Conservation (phyloP, 2,113 vertebrate species). For the Circaetus gallicus region DNA sequence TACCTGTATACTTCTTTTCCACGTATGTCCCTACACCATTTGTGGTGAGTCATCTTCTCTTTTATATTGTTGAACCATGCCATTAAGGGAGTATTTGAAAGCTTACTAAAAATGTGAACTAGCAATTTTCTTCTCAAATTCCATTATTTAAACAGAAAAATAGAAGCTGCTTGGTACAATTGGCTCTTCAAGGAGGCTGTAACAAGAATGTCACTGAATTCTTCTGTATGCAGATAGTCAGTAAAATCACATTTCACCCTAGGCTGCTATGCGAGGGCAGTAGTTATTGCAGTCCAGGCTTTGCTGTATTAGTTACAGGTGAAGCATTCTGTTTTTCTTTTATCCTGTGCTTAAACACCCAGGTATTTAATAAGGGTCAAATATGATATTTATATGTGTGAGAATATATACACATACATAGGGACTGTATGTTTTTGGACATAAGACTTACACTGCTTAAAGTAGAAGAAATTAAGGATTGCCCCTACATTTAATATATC, state of each 20-base stretch:
- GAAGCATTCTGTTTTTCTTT: background rate
- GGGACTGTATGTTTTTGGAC: background rate
- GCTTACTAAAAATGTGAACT: background rate
- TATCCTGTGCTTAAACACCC: background rate
- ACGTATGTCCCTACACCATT: conserved; percentile 91
- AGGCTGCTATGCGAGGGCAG: rapidly evolving
- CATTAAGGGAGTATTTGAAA: background rate
- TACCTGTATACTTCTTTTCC: conserved; percentile 90
- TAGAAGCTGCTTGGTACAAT: background rate
- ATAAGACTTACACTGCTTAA: background rate
- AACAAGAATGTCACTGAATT: background rate
- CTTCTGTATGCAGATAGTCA: too few species aligned
- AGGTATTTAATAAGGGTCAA: too few species aligned
- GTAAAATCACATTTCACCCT: background rate
- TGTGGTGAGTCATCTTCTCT: conserved; percentile 81
- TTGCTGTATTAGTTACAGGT: background rate
- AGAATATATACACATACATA: background rate
- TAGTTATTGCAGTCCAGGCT: background rate
- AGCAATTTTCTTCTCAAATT: background rate
- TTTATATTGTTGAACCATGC: background rate
- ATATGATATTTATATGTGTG: background rate
- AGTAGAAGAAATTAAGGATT: background rate
- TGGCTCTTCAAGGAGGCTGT: background rate
- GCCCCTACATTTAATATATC: background rate
- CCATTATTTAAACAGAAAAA: background rate